Base-by-base conservation (phyloP, 2,113 vertebrate genomes). In the Pseudorectes ferrugineus region DNA sequence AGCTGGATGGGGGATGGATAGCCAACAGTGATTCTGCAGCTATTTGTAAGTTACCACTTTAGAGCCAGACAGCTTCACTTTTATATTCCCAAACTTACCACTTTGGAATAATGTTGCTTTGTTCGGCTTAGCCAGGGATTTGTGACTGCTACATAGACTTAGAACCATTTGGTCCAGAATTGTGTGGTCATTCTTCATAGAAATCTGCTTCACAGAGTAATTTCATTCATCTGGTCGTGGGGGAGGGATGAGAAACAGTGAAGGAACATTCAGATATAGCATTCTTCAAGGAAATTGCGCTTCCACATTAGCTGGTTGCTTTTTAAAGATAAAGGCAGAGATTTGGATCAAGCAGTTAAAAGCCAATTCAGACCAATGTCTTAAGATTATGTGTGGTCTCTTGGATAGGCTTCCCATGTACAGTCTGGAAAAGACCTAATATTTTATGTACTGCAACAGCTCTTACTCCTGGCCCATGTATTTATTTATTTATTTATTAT, bases 51-150 rank as follows among this genome's bases (percentile, higher is more conserved):
- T 95, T 91, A 89, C 89, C 55, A 89, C 43, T 85, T 93, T 82
- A 90, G 51, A 91, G 52, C 51, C 92, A 95, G 88, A 91, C 68
- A 83, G 81, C 92, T 96, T 93, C 88, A 89, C 51, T 96, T 96
- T 93, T 75, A 96, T 94, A 91, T 92, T 94, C 89, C 83, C 87
- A 95, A 85, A 89, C 14, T 88, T 89, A 78, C 54, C 77, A 89
- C 81, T 78, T 85, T 54, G 85, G 92, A 97, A 92, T 97, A 96
- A 87, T 94, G 63, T 91, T 88, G 88, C 95, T 96, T 94, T 95
- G 94, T 95, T 96, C 72, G 0, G 35, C 26, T 65, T 75, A 93
- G 93, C 63, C 14, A 74, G 81, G 71, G 87, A 79, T 95, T 93
- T 94, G 59, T 94, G 93, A 89, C 79, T 88, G 81, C 92, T 85